Evolutionary conservation across 1,140 invertebrate genomes (phyloP).

Genomic region (Drosophila takahashii): DNA sequence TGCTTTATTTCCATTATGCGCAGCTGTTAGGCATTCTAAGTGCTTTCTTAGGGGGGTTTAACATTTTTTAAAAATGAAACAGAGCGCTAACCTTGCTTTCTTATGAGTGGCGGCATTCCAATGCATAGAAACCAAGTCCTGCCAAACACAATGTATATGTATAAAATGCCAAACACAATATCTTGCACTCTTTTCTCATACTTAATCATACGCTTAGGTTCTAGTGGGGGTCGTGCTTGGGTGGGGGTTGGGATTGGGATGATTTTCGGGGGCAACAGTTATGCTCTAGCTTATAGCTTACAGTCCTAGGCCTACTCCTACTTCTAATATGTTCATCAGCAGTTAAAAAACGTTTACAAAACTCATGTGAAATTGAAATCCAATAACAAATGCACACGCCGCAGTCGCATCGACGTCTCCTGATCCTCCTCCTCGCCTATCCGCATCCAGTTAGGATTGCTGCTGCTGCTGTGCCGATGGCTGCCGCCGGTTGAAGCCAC

Average conservation of each 20-base stretch:
- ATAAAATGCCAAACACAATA: constrained; percentile 56
- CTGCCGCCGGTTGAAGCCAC: constrained; percentile 59
- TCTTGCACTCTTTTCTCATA: constrained; percentile 14
- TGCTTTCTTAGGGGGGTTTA: constrained; percentile 24
- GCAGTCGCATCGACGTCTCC: constrained; percentile 8
- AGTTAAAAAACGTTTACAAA: constrained; percentile 74
- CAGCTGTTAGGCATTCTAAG: constrained; percentile 17
- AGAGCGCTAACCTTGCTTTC: constrained; percentile 7
- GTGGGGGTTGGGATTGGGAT: neutral
- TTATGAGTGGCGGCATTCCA: constrained; percentile 5
- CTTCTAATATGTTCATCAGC: constrained; percentile 68
- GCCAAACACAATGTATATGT: constrained; percentile 37
- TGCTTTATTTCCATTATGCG: constrained; percentile 47
- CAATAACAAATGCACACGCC: constrained; percentile 49
- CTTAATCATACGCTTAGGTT: constrained; percentile 26
- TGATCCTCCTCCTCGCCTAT: constrained; percentile 3
- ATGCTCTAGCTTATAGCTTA: constrained; percentile 78
- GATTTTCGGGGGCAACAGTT: constrained; percentile 35
- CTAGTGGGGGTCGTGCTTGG: constrained; percentile 1
- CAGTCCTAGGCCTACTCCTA: constrained; percentile 39
- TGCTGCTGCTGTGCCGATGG: constrained; percentile 60
- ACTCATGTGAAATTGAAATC: constrained; percentile 65
- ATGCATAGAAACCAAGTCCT: constrained; percentile 6
- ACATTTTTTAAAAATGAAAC: constrained; percentile 68
- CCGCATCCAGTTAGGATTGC: constrained; percentile 66